Base-by-base conservation (phyloP, 2,113 vertebrate genomes). In the Clinocottus analis region DNA sequence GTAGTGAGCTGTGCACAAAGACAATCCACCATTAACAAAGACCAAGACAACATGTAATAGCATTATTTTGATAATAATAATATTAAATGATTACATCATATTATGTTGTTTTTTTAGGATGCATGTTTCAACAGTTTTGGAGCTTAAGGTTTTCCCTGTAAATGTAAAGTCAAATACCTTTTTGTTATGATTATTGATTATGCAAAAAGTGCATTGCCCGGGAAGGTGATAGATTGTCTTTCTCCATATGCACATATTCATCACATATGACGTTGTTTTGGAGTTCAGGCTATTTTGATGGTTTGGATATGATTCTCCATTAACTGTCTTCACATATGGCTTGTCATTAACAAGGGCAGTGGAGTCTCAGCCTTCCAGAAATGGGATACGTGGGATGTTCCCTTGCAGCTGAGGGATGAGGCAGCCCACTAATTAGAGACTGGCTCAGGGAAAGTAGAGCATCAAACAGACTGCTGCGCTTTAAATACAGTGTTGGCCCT, bases 1-100 rank as follows among this genome's bases (percentile, higher is more conserved):
- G 17, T 89, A 0, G 95, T 69, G 64, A 99, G 94, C 98, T 99
- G 94, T 72, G 81, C 45, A 72, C 17, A n/a, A 39, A 81, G 75
- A 91, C 19, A 79, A 5, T 62, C 59, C 7, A 74, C 5, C 35
- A 63, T 62, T 9, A 88, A 47, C 29, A 65, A 35, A 1, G 3
- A 58, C 62, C 51, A 70, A 75, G 35, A 79, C 49, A 64, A 37
- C 5, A 49, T 51, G 27, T 25, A 58, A 55, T 76, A 55, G 37
- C 9, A 55, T 21, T 12, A 41, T 13, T 41, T 45, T 56, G 1
- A n/a, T n/a, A n/a, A n/a, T n/a, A n/a, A n/a, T n/a, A 3, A 39
- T 0, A 37, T 51, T 12, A 16, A 21, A 16, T 14, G 17, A 27
- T 21, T 12, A 8, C 33, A 27, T 56, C 65, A 33, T 13, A 55